These are phyloP conservation scores for Geococcyx californianus DNA, from an alignment of 2,113 vertebrate genomes.

Conservation along the genomic window DNA sequence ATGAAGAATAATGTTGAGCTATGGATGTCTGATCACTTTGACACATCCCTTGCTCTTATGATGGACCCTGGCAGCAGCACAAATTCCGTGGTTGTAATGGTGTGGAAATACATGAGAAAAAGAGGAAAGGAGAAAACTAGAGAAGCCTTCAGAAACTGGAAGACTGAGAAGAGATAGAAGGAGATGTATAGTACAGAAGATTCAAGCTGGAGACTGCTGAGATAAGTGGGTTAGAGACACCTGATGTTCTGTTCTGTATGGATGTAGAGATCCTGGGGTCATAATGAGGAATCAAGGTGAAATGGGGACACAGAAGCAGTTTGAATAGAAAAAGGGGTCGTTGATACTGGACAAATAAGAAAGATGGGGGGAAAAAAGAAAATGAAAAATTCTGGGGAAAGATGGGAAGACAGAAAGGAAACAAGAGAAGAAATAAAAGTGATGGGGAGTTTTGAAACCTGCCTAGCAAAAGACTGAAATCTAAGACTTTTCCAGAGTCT, in stretches of 20 bases:
- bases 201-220: neutral
- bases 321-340: neutral
- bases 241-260: neutral
- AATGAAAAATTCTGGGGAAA: neutral
- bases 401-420: neutral
- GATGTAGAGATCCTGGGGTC: neutral
- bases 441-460: neutral
- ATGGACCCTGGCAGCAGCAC: neutral
- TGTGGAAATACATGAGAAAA: neutral
- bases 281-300: neutral
- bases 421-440: neutral
- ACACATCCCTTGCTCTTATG: neutral
- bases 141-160: neutral
- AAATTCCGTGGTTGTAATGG: neutral
- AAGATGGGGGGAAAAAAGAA: neutral
- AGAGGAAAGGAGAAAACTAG: neutral
- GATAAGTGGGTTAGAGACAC: neutral
- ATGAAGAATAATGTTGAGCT: neutral
- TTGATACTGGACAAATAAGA: neutral
- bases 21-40: neutral
- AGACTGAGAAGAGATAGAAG: neutral
- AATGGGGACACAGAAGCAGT: rapidly evolving
- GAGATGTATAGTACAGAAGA: neutral
- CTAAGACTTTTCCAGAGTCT: neutral
- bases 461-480: neutral